Base-by-base conservation (phyloP, 2,797 vertebrate species). In the Chaunax sp. region DNA sequence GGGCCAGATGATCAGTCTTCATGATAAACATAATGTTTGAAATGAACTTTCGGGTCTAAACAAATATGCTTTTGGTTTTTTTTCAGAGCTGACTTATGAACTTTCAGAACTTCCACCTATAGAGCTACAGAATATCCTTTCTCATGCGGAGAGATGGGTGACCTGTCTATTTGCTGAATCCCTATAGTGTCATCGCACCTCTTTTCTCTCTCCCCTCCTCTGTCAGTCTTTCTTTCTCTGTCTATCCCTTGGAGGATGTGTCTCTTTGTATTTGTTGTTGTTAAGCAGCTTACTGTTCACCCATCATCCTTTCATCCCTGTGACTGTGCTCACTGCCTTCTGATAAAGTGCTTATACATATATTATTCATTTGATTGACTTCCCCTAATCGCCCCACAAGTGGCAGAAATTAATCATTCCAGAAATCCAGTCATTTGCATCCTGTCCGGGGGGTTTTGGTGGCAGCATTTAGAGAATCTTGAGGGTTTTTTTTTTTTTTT, bases 331-430 rank as follows among this genome's bases (percentile, higher is more conserved):
- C 61, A 13, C 80, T 55, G 84, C 72, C 64, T 74, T 81, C 65
- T 88, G 80, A 89, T 75, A 54, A 77, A 86, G 73, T 25, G 18
- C 77, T 72, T 63, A 59, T 76, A 75, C 67, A 88, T 92, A 82
- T 80, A 87, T 88, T 90, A 89, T 91, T 91, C 78, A 88, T 90
- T 81, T 87, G 87, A 91, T 85, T 87, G 90, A 89, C 85, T 91
- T 68, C 54, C 43, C 54, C 62, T 89, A 89, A 90, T 91, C 78
- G 51, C 77, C 77, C 79, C 81, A 46, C 78, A 86, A 87, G 87
- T 87, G 86, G 76, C 58, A 22, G 80, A 81, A 89, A 90, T 91
- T 57, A 87, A 90, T 93, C 82, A 90, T 76, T 78, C 43, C 61
- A 43, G 57, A 81, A 92, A 89, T 85, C 69, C 79, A 52, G 37